phyloP scores from a whole-genome alignment of 2,888 invertebrate species.

The Notodonta dromedarius region DNA sequence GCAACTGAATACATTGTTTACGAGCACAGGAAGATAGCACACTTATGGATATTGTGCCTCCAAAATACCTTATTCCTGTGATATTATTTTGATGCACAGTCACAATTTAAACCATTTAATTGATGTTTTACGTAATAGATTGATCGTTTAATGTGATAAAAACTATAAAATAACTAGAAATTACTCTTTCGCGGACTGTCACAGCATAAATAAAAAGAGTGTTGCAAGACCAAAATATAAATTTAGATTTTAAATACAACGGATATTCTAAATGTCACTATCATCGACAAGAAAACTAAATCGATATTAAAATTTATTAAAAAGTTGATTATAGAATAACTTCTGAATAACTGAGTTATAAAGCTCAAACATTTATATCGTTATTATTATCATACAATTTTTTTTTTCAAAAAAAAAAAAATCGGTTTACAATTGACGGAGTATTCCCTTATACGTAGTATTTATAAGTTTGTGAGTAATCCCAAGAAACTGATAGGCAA shows the following conservation, averaged over 20 bases:
- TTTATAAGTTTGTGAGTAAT: too few species aligned
- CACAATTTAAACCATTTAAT: slow-evolving; percentile 19
- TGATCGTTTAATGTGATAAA: slow-evolving; percentile 23
- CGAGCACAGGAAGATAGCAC: slow-evolving; percentile 34
- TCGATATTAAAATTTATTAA: not conserved
- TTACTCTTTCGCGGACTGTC: slow-evolving; percentile 38
- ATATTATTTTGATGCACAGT: slow-evolving; percentile 18
- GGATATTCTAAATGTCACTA: slow-evolving; percentile 23
- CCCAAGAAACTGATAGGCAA: too few species aligned
- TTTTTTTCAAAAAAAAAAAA: too few species aligned
- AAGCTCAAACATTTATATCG: too few species aligned
- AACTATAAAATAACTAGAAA: slow-evolving; percentile 22
- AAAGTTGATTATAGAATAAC: not conserved
- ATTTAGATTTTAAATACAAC: slow-evolving; percentile 50
- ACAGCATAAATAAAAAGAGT: slow-evolving; percentile 52
- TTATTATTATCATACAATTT: too few species aligned
- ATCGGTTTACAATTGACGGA: too few species aligned
- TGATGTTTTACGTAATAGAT: slow-evolving; percentile 20
- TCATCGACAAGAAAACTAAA: too few species aligned
- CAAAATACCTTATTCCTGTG: slow-evolving; percentile 15
- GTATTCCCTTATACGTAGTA: too few species aligned
- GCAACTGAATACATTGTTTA: slow-evolving; percentile 56
- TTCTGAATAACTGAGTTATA: too few species aligned
- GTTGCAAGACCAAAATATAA: slow-evolving; percentile 47
- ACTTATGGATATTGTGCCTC: slow-evolving; percentile 23